phyloP scores from a whole-genome alignment of 2,888 invertebrate genomes.

The Tipula unca region DNA sequence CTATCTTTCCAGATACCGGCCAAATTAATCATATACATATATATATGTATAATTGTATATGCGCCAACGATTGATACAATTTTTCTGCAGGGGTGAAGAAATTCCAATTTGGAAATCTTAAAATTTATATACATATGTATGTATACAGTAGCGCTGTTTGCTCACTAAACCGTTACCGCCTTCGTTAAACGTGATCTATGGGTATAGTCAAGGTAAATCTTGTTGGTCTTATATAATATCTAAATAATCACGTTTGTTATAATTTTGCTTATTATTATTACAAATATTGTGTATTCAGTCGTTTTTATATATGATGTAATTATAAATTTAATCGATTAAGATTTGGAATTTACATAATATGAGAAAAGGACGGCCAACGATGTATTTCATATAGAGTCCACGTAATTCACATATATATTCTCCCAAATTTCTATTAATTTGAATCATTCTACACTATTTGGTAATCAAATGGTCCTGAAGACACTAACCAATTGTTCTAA shows the following conservation, averaged over 20 bases:
- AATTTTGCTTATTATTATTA: neutral
- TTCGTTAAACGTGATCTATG: conserved; percentile 2
- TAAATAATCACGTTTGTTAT: neutral
- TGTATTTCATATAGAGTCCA: too few species aligned
- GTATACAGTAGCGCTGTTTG: neutral
- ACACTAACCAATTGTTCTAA: too few species aligned
- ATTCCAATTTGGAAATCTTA: neutral
- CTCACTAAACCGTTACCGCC: neutral
- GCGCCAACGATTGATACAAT: too few species aligned
- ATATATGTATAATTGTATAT: neutral
- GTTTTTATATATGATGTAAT: neutral
- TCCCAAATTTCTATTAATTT: too few species aligned
- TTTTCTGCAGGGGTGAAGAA: neutral
- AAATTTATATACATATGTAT: neutral
- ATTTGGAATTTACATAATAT: neutral
- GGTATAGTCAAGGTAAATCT: neutral
- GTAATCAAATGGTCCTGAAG: too few species aligned
- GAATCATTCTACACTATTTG: too few species aligned
- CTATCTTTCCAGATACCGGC: neutral
- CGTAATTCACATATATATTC: too few species aligned
- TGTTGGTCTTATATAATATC: neutral
- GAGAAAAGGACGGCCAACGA: neutral
- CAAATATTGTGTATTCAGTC: neutral
- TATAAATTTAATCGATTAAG: neutral
- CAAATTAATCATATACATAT: neutral